Percentiles rank a stretch among this genome's conserved stretches.
Evolutionary conservation across 2,888 invertebrate species (phyloP).

Genomic region (Parnassius mnemosyne): DNA sequence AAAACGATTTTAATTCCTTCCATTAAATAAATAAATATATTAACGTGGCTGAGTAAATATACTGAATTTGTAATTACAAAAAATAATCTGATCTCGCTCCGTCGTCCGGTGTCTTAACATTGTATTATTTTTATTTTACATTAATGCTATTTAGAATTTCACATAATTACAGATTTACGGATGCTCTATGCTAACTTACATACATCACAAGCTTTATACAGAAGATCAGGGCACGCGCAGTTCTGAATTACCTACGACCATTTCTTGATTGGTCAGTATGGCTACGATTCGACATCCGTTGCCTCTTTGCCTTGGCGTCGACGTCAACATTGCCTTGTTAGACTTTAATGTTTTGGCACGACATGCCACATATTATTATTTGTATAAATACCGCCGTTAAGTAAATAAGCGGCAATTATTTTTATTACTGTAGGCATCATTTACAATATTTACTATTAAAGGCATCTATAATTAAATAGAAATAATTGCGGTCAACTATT

Average conservation of each 20-base stretch:
- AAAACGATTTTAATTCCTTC: too few species aligned
- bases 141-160: slow-evolving; percentile 14
- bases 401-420: too few species aligned
- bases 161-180: slow-evolving; percentile 17
- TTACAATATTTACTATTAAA: too few species aligned
- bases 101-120: slow-evolving; percentile 5
- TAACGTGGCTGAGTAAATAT: slow-evolving; percentile 22
- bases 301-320: too few species aligned
- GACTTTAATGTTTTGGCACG: too few species aligned
- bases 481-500: too few species aligned
- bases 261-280: neutral
- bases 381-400: too few species aligned
- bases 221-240: slow-evolving; percentile 39
- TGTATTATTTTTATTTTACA: slow-evolving; percentile 24
- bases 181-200: slow-evolving; percentile 15
- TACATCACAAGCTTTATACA: slow-evolving; percentile 33
- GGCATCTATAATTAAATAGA: too few species aligned
- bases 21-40: neutral
- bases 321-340: too few species aligned
- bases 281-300: too few species aligned
- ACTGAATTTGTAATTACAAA: slow-evolving; percentile 12
- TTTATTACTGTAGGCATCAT: too few species aligned
- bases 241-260: slow-evolving; percentile 43
- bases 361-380: too few species aligned
- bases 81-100: slow-evolving; percentile 9